A percentile compares a stretch with the other conserved stretches of the same genome.
Evolutionary conservation across 2,113 vertebrate species (phyloP).

Genomic region (pig (Sus scrofa)): DNA sequence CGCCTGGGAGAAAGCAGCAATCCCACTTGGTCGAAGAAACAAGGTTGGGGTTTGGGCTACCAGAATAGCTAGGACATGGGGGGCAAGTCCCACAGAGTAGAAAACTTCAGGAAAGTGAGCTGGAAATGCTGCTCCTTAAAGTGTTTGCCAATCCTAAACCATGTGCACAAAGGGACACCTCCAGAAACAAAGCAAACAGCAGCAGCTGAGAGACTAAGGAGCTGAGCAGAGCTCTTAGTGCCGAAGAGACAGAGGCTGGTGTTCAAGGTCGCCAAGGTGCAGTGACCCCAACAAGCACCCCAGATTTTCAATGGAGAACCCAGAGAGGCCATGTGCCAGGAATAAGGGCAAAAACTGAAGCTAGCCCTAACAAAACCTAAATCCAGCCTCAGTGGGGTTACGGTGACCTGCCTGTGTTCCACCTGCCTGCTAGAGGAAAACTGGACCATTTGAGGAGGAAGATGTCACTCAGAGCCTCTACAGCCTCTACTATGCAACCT

Average conservation of each 20-base stretch:
- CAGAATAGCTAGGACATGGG: not conserved
- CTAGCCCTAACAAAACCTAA: not conserved
- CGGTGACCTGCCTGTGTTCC: rapidly evolving
- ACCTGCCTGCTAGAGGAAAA: not conserved
- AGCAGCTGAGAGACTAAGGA: not conserved
- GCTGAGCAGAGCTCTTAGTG: not conserved
- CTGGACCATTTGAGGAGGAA: not conserved
- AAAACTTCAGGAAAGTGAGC: not conserved
- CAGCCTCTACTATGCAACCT: not conserved
- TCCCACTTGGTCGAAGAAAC: not conserved
- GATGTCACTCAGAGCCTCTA: not conserved
- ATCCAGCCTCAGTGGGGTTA: not conserved
- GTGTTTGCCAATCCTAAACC: not conserved
- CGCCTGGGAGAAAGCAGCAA: not conserved
- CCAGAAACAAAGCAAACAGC: not conserved
- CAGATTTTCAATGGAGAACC: not conserved
- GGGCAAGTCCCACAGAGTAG: not conserved
- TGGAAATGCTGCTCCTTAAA: not conserved
- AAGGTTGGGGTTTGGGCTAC: not conserved
- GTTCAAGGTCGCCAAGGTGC: not conserved
- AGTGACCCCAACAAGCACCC: not conserved
- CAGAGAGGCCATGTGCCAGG: not conserved
- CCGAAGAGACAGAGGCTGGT: not conserved
- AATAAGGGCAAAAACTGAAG: not conserved
- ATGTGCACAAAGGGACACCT: too few relatives aligned